Percentiles rank a stretch among this genome's conserved stretches.
Conservation (phyloP, 2,113 vertebrate species). For the Lipophrys pholis region DNA sequence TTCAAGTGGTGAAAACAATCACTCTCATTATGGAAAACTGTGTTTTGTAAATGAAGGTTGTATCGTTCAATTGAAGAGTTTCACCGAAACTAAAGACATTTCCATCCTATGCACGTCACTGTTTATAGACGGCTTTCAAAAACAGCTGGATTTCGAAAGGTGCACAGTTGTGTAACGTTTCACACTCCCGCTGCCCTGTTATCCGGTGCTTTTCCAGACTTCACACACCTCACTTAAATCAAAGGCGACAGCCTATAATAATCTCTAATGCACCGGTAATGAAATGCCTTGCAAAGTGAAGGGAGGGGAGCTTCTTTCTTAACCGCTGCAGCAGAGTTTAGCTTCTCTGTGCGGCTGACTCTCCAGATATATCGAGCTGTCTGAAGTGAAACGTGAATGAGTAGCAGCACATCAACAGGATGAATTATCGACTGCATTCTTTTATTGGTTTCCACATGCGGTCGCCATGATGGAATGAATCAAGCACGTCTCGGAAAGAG, state of each 20-base stretch:
- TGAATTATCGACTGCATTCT: background rate
- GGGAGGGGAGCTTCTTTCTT: background rate
- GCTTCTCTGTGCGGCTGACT: background rate
- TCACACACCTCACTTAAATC: background rate
- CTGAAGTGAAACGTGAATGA: background rate
- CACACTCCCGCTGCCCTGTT: background rate
- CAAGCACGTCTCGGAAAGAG: background rate
- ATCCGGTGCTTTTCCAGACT: background rate
- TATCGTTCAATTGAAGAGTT: no score
- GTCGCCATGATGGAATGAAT: background rate
- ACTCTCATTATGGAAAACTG: no score
- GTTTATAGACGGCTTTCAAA: background rate
- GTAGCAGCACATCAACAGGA: background rate
- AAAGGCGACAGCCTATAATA: background rate
- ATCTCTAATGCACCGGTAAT: background rate
- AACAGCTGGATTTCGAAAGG: background rate
- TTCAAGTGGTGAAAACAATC: no score
- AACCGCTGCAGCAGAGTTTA: background rate
- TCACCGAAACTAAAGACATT: no score
- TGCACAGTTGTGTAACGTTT: background rate
- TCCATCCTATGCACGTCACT: no score
- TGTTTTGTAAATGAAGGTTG: no score
- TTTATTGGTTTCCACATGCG: background rate
- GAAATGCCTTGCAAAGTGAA: background rate
- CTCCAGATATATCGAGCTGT: background rate